Evolutionary conservation across 2,888 invertebrate genomes (phyloP).

Genomic region (Drosophila peninsularis): DNA sequence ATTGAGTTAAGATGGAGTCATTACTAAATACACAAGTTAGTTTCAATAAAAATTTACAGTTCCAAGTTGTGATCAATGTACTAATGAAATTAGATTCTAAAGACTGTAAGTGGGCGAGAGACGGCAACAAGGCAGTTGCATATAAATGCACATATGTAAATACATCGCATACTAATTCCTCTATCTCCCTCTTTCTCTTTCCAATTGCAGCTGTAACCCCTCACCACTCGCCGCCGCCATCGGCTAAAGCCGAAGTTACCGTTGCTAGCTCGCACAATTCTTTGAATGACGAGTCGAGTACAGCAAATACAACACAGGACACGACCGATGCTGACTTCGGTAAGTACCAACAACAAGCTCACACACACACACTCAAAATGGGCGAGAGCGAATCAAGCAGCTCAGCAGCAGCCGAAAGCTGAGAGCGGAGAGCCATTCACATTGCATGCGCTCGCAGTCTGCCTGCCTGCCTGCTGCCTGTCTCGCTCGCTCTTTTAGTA

Average conservation of each 20-base stretch:
- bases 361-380: neutral
- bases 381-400: neutral
- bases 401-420: neutral
- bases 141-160: too few relatives aligned
- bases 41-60: slow-evolving; percentile 28
- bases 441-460: slow-evolving; percentile 3
- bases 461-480: slow-evolving; percentile 4
- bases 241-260: slow-evolving; percentile 47
- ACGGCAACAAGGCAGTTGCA: neutral
- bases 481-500: slow-evolving; percentile 34
- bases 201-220: slow-evolving; percentile 50
- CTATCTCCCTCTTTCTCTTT: neutral
- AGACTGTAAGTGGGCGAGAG: slow-evolving; percentile 10
- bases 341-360: slow-evolving; percentile 63
- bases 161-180: neutral
- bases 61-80: slow-evolving; percentile 24
- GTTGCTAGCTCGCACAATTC: slow-evolving; percentile 41
- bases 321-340: slow-evolving; percentile 77
- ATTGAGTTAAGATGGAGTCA: slow-evolving; percentile 17
- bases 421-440: slow-evolving; percentile 1
- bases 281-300: slow-evolving; percentile 64
- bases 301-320: slow-evolving; percentile 68
- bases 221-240: slow-evolving; percentile 75
- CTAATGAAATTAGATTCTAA: slow-evolving; percentile 1
- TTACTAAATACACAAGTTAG: neutral